phyloP scores from a whole-genome alignment of 2,797 vertebrate species.

The Eutrigla gurnardus region DNA sequence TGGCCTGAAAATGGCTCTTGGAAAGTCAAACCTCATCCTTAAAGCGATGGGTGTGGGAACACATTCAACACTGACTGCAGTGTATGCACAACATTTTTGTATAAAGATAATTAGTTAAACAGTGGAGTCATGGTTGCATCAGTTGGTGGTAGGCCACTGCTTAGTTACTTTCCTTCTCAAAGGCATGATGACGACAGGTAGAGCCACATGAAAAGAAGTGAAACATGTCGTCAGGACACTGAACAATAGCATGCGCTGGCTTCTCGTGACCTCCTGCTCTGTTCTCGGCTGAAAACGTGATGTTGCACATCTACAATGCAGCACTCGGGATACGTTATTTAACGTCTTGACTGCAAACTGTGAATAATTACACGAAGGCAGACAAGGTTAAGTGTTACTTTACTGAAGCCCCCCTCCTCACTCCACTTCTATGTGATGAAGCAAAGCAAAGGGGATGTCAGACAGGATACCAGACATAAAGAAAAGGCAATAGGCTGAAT shows the following conservation, averaged over 20 bases:
- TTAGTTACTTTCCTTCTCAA: slow-evolving; percentile 12
- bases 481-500: slow-evolving; percentile 55
- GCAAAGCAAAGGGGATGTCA: slow-evolving; percentile 21
- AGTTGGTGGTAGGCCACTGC: slow-evolving; percentile 16
- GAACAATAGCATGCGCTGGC: not conserved
- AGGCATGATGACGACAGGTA: slow-evolving; percentile 16
- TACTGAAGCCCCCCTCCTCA: not conserved
- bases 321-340: not conserved
- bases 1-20: slow-evolving; percentile 60
- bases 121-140: slow-evolving; percentile 24
- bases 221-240: slow-evolving; percentile 15
- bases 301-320: not conserved
- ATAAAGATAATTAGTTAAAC: slow-evolving; percentile 38
- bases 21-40: slow-evolving; percentile 77
- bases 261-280: slow-evolving; percentile 4
- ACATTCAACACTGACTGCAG: slow-evolving; percentile 39
- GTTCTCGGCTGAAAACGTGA: slow-evolving; percentile 7
- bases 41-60: slow-evolving; percentile 69
- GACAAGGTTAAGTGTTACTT: slow-evolving; percentile 5
- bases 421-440: slow-evolving; percentile 14
- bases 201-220: not conserved
- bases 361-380: not conserved
- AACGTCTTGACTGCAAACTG: not conserved
- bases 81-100: slow-evolving; percentile 49
- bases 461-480: slow-evolving; percentile 44